Percentiles rank a stretch among this genome's conserved stretches.
Evolutionary conservation across 2,888 invertebrate genomes (phyloP).

Genomic region (Ochlodes sylvanus): DNA sequence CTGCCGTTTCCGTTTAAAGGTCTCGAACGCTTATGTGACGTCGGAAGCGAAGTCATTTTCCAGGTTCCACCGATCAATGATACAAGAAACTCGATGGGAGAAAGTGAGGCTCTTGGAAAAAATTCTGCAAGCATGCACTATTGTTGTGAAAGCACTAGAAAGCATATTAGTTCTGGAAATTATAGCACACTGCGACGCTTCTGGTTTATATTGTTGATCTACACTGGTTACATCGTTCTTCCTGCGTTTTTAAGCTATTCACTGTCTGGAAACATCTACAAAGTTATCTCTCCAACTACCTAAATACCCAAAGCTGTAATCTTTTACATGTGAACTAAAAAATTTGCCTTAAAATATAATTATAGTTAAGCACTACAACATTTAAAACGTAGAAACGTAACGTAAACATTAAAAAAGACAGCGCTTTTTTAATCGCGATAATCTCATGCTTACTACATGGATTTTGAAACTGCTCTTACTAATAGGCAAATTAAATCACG

Average conservation of each 20-base stretch:
- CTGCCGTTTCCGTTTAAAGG: slow-evolving; percentile 58
- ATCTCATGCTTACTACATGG: too few species aligned
- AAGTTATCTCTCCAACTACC: too few species aligned
- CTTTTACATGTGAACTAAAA: too few species aligned
- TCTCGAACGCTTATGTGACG: slow-evolving; percentile 55
- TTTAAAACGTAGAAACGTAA: too few species aligned
- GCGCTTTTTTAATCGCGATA: too few species aligned
- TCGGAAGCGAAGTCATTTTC: slow-evolving; percentile 59
- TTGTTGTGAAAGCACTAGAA: slow-evolving; percentile 38
- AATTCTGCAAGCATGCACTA: slow-evolving; percentile 29
- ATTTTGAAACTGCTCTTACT: too few species aligned
- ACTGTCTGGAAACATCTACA: too few species aligned
- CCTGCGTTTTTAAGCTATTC: slow-evolving; percentile 26
- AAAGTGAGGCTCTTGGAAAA: slow-evolving; percentile 48
- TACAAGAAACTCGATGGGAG: slow-evolving; percentile 52
- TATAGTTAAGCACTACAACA: too few species aligned
- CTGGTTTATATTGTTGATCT: slow-evolving; percentile 23
- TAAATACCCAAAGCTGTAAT: too few species aligned
- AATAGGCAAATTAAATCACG: too few species aligned
- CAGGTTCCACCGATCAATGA: slow-evolving; percentile 42
- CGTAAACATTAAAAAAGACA: too few species aligned
- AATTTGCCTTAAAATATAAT: too few species aligned
- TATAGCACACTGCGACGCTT: slow-evolving; percentile 16
- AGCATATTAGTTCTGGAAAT: slow-evolving; percentile 36
- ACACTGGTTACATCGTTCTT: slow-evolving; percentile 20